Evolutionary conservation across 2,113 vertebrate species (phyloP).

Genomic region (Macquaria ambigua): DNA sequence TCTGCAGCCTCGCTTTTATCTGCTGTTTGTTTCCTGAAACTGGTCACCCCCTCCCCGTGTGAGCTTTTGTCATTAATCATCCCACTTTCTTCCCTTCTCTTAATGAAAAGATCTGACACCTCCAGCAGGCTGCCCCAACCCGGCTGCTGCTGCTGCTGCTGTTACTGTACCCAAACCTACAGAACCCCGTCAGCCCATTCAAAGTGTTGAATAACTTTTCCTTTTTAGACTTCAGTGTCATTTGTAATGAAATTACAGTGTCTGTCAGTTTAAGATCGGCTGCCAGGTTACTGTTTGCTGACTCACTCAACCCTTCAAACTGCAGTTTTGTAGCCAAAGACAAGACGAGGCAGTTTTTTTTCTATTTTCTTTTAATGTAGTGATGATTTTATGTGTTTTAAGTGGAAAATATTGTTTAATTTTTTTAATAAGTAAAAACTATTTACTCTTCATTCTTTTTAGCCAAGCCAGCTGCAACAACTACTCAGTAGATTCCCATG

Average conservation of each 20-base stretch:
- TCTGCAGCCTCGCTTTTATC: constrained; percentile 57
- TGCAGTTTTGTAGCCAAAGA: neutral
- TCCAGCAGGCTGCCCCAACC: neutral
- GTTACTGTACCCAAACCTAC: constrained; percentile 7
- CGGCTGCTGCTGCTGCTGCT: neutral
- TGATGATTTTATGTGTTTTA: neutral
- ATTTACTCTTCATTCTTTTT: neutral
- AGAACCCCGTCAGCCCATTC: neutral
- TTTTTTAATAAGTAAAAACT: neutral
- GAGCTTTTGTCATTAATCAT: constrained; percentile 56
- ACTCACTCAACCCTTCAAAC: constrained; percentile 2
- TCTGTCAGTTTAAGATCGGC: neutral
- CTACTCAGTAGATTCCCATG: neutral
- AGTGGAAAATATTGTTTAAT: too few relatives aligned
- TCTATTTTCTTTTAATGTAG: neutral
- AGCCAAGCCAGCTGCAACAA: too few relatives aligned
- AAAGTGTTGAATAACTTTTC: constrained; percentile 19
- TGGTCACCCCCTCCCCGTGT: neutral
- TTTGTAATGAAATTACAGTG: constrained; percentile 1
- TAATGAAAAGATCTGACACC: constrained; percentile 26
- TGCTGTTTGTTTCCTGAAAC: constrained; percentile 55
- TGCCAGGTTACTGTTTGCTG: neutral
- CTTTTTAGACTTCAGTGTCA: constrained; percentile 1
- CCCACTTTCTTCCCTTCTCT: constrained; percentile 27
- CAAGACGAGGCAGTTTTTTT: neutral